A percentile compares a stretch with the other conserved stretches of the same genome.
These are phyloP conservation scores for Heliconius sara DNA, from an alignment of 2,888 invertebrate genomes.

Conservation along the genomic window DNA sequence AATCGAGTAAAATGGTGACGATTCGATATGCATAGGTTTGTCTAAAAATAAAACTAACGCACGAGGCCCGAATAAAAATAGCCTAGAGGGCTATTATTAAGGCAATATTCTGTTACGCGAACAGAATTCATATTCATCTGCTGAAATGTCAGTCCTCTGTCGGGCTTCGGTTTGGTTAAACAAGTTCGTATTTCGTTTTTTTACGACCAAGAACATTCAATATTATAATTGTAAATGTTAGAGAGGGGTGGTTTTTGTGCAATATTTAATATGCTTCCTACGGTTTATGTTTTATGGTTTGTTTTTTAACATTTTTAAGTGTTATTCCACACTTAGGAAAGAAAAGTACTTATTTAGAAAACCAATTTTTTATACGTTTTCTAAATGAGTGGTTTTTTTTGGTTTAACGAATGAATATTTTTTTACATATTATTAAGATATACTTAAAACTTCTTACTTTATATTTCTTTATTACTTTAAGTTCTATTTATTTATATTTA, in stretches of 20 bases:
- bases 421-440: background rate
- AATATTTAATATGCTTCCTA: background rate
- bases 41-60: constrained; percentile 73
- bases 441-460: background rate
- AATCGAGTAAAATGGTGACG: constrained; percentile 36
- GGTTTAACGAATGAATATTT: background rate
- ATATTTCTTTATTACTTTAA: background rate
- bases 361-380: too few species aligned
- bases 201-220: background rate
- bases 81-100: constrained; percentile 67
- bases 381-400: too few species aligned
- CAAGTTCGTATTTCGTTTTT: constrained; percentile 10
- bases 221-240: constrained; percentile 21
- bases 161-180: constrained; percentile 35
- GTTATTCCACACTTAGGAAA: too few species aligned
- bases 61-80: constrained; percentile 56
- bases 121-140: constrained; percentile 68
- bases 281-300: background rate
- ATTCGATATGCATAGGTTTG: constrained; percentile 61
- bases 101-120: constrained; percentile 71
- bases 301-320: too few species aligned
- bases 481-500: background rate
- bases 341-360: too few species aligned
- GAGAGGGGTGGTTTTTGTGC: constrained; percentile 1
- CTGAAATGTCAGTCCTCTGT: constrained; percentile 51